Conservation (phyloP, 2,888 invertebrate genomes). For the Blastobasis lacticolella region DNA sequence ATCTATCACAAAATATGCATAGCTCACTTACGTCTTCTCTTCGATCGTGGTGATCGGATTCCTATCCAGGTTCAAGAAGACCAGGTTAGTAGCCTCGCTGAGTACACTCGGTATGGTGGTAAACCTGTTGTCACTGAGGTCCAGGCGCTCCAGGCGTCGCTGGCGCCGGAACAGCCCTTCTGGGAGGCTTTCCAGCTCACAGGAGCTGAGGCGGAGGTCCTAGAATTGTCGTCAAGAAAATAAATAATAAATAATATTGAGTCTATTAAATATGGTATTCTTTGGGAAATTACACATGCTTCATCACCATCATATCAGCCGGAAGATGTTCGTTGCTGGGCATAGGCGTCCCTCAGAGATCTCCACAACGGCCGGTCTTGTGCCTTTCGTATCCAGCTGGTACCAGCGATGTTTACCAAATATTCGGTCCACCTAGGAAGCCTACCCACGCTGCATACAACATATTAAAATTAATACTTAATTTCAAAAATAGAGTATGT, state of each 20-base stretch:
- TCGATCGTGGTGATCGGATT: conserved; percentile 75
- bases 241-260: not conserved
- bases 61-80: conserved; percentile 75
- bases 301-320: no score
- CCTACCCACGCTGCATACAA: no score
- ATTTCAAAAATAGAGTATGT: no score
- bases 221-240: conserved; percentile 23
- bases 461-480: no score
- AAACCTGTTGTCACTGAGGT: conserved; percentile 77
- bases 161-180: conserved; percentile 77
- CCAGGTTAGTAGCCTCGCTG: conserved; percentile 64
- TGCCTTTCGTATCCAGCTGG: no score
- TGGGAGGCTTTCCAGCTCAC: conserved; percentile 74
- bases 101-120: conserved; percentile 71
- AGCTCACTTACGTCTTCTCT: conserved; percentile 32
- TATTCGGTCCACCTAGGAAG: no score
- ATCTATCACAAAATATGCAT: not conserved
- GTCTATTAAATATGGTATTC: not conserved
- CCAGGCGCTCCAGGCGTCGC: conserved; percentile 72
- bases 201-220: conserved; percentile 78
- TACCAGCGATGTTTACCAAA: no score
- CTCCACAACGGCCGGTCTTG: no score
- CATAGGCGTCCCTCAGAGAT: no score
- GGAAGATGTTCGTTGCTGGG: no score
- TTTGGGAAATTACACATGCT: not conserved